phyloP scores from a whole-genome alignment of 2,113 vertebrate genomes.

The Aldabrachelys gigantea region DNA sequence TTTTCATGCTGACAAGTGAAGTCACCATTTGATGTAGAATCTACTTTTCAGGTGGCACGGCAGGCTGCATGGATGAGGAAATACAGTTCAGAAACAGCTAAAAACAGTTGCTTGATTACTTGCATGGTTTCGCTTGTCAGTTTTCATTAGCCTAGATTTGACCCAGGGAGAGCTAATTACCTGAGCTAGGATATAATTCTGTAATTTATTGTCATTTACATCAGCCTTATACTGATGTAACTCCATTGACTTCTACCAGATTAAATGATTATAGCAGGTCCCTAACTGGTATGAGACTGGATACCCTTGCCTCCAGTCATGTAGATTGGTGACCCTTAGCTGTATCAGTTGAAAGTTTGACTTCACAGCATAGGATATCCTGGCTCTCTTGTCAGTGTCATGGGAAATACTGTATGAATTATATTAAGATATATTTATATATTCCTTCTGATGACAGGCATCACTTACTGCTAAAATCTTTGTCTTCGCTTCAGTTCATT shows the following conservation, averaged over 20 bases:
- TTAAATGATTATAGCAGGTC: neutral
- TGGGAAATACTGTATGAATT: neutral
- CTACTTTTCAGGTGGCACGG: neutral
- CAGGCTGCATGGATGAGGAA: neutral
- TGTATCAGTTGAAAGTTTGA: neutral
- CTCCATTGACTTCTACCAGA: neutral
- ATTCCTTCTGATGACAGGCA: neutral
- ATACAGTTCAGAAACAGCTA: neutral
- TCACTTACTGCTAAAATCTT: neutral
- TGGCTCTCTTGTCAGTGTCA: neutral
- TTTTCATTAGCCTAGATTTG: neutral
- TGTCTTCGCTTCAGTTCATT: neutral
- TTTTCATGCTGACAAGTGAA: neutral
- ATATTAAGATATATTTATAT: neutral
- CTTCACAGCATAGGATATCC: neutral
- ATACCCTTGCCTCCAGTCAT: neutral
- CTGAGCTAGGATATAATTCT: conserved; percentile 23
- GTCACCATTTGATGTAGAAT: neutral
- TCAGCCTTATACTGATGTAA: neutral
- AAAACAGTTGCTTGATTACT: accelerated
- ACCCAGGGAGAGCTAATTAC: neutral
- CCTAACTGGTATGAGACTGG: neutral
- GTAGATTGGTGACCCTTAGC: neutral
- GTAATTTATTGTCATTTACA: neutral
- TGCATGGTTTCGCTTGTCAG: neutral